phyloP scores from a whole-genome alignment of 1,140 invertebrate genomes.

The Hyles vespertilio region DNA sequence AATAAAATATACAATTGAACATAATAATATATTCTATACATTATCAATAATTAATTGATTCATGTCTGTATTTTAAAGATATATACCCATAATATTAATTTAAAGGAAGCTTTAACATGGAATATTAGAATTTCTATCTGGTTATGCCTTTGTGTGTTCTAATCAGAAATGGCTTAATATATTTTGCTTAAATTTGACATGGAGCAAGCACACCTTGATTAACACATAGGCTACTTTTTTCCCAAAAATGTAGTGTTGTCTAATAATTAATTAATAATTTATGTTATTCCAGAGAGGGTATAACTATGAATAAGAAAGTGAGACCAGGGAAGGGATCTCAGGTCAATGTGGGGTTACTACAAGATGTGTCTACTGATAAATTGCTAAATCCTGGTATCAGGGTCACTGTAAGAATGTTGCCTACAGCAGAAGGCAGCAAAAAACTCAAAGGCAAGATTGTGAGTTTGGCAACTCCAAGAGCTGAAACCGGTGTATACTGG shows the following conservation, averaged over 20 bases:
- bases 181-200: too few relatives aligned
- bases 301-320: slow-evolving; percentile 86
- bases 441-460: slow-evolving; percentile 88
- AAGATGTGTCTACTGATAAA: slow-evolving; percentile 89
- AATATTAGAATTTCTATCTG: too few relatives aligned
- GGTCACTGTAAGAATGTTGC: slow-evolving; percentile 90
- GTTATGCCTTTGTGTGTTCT: too few relatives aligned
- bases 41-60: too few relatives aligned
- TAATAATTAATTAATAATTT: background rate
- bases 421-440: slow-evolving; percentile 72
- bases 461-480: slow-evolving; percentile 84
- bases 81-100: too few relatives aligned
- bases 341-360: slow-evolving; percentile 91
- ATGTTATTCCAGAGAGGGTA: slow-evolving; percentile 83
- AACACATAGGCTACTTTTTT: too few relatives aligned
- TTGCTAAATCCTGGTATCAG: slow-evolving; percentile 85
- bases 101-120: too few relatives aligned
- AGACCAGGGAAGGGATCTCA: slow-evolving; percentile 86
- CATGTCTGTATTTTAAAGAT: too few relatives aligned
- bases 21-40: too few relatives aligned
- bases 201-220: too few relatives aligned
- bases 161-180: too few relatives aligned
- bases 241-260: background rate
- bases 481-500: slow-evolving; percentile 93
- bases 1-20: too few relatives aligned